Evolutionary conservation across 2,797 vertebrate species (phyloP), one percentile per base, ranked within the genome.

Genomic region (Sebastiscus albofasciatus): DNA sequence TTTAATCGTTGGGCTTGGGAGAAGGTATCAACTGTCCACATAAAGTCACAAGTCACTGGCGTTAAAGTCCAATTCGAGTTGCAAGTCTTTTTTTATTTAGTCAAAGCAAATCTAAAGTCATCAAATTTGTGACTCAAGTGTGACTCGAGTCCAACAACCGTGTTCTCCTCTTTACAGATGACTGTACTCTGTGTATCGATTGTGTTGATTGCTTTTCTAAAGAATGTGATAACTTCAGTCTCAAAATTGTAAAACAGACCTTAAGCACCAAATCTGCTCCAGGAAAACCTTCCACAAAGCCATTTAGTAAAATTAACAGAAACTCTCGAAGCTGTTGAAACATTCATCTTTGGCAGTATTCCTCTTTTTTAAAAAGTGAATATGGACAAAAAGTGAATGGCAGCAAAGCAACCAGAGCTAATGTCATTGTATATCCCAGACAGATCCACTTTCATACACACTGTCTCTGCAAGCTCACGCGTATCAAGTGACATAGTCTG

Each of bases 141-240:
- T 39, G 62, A 39, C 62, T 42, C 4, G 13, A 39, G 61, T 8
- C 8, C 46, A 49, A 20, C 46, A 49, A 49, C 46, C 18, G 3
- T 60, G 29, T 52, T 39, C 26, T 62, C 7, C 20, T 74, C 20
- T 70, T 36, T 83, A 59, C 64, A 74, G 71, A 81, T 68, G 69
- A 75, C 34, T 56, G 24, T 39, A 6, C 4, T 68, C 20, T 59
- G 20, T 55, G 8, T 13, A 49, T 8, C 2, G 29, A 55, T 5
- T 42, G 13, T 13, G 18, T 54, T 27, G 8, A 65, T 26, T 6
- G 5, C 16, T 60, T 79, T 22, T 56, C 52, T 20, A 12, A 77
- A 72, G 16, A 27, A 24, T 73, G 12, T 49, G 42, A 49, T 5
- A 0, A 59, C 5, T 29, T 67, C 14, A 22, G 20, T 60, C 10